Evolutionary conservation across 2,888 invertebrate genomes (phyloP).

Genomic region (Yponomeuta plumbellus): DNA sequence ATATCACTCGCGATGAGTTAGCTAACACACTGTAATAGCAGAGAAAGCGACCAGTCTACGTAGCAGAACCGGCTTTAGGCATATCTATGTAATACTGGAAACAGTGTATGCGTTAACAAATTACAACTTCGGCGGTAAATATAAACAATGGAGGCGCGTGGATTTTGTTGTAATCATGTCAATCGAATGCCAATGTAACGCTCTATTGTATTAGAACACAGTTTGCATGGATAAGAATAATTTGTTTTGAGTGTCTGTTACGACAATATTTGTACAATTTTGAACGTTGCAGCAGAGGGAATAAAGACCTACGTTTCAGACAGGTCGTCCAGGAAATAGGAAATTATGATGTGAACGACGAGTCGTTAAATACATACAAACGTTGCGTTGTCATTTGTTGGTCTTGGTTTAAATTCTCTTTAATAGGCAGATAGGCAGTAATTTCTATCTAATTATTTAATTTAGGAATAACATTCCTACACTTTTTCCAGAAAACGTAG

Average conservation of each 20-base stretch:
- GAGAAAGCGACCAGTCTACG: slow-evolving; percentile 50
- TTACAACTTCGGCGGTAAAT: neutral
- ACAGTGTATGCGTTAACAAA: neutral
- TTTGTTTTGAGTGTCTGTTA: neutral
- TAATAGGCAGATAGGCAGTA: too few relatives aligned
- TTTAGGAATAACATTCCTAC: too few relatives aligned
- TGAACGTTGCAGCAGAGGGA: neutral
- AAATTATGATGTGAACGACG: neutral
- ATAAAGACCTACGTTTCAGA: neutral
- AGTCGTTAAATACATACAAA: neutral
- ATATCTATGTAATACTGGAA: slow-evolving; percentile 26
- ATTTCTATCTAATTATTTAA: too few relatives aligned
- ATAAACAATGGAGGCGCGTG: neutral
- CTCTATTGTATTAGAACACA: neutral
- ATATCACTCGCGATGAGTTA: neutral
- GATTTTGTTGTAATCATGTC: neutral
- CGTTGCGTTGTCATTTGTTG: neutral
- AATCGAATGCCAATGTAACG: neutral
- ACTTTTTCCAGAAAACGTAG: too few relatives aligned
- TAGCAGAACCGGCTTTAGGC: slow-evolving; percentile 35
- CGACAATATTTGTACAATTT: neutral
- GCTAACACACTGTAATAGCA: slow-evolving; percentile 19
- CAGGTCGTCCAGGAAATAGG: neutral
- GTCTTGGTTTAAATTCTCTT: too few relatives aligned
- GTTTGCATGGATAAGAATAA: neutral